Conservation (phyloP, 2,797 vertebrate genomes). For the Gymnoscopelus braueri region DNA sequence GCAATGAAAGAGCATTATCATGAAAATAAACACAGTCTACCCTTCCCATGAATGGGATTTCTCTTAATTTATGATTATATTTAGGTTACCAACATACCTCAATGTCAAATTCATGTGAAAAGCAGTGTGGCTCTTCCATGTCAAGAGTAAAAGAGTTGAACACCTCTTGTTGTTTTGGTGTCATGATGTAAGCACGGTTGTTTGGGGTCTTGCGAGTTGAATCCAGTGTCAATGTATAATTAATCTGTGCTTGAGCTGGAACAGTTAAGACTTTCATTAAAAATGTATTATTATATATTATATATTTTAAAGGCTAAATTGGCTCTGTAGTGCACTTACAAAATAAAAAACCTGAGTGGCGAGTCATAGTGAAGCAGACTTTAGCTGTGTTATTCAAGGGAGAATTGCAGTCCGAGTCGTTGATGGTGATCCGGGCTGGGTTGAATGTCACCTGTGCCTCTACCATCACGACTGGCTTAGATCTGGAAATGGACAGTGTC, state of each 20-base stretch:
- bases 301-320: too few species aligned
- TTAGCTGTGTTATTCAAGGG: neutral
- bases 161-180: constrained; percentile 16
- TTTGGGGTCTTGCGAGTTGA: constrained; percentile 60
- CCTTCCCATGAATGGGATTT: too few species aligned
- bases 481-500: constrained; percentile 64
- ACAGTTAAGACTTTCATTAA: constrained; percentile 11
- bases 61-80: neutral
- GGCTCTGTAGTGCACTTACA: too few species aligned
- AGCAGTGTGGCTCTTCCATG: fast-evolving
- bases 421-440: constrained; percentile 69
- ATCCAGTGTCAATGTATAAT: constrained; percentile 74
- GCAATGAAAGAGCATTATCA: constrained; percentile 5
- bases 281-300: too few species aligned
- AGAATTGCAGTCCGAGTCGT: constrained; percentile 52
- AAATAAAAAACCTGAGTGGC: neutral
- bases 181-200: constrained; percentile 64
- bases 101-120: neutral
- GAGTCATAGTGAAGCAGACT: constrained; percentile 77
- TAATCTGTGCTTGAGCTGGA: constrained; percentile 66
- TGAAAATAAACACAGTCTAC: too few species aligned
- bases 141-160: neutral
- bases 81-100: constrained; percentile 48
- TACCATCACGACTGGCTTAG: constrained; percentile 81
- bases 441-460: constrained; percentile 43